Base-by-base conservation (phyloP, 2,113 vertebrate genomes). In the Oceanites oceanicus region DNA sequence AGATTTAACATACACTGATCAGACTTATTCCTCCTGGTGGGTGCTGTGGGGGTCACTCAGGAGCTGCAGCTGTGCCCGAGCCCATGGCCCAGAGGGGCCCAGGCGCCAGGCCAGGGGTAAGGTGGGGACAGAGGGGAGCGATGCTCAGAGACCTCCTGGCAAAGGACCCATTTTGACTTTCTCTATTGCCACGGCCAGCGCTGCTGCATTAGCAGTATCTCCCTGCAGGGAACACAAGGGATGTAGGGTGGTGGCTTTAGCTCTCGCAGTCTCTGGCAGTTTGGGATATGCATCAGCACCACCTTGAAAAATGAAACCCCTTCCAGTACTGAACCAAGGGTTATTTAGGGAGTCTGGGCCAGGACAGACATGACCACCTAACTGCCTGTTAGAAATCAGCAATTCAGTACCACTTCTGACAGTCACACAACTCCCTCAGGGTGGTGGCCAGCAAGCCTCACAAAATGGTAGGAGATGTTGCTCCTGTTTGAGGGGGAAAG, bases 161-260 rank as follows among this genome's bases (percentile, higher is more conserved):
- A 82, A 71, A 73, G 40, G 30, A 61, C 30, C 10, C 2, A 1
- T 73, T 93, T 68, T 7, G 2, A n/a, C 21, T 86, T 90, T 30
- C 30, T 40, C 40, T 20, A 8, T 22, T 2, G 0, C 32, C 22
- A 12, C 0, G 1, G 22, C 19, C 44, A n/a, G 18, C 5, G 7
- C 49, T 53, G 34, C 30, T 78, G 34, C 40, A 25, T 78, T 71
- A 40, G 6, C 38, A 18, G 2, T 15, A 63, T 65, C 52, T 45
- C 16, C 42, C 45, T 49, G 11, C 34, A 91, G 66, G 36, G 67
- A 19, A 44, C 5, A 2, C n/a, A 44, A 47, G 30, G 53, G 34
- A 23, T 7, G 10, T 15, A 66, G 25, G 19, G 7, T 44, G 29
- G 26, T 86, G 47, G 16, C 44, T 62, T 77, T 83, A 58, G 34